phyloP scores from a whole-genome alignment of 2,888 invertebrate species.

The Gasteruption jaculator region DNA sequence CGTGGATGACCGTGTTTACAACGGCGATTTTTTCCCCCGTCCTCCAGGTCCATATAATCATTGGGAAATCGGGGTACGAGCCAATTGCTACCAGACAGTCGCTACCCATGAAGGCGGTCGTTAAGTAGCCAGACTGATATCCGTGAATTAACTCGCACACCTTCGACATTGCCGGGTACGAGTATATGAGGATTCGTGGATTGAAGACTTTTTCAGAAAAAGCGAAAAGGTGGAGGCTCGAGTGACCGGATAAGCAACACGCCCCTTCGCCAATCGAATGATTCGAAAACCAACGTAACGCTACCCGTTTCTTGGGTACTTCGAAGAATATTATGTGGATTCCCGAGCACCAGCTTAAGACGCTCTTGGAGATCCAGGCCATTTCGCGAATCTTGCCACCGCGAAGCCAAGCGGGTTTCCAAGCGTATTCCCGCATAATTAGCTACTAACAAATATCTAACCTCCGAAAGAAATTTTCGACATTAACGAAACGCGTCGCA shows the following conservation, averaged over 20 bases:
- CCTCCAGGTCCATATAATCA: conserved; percentile 69
- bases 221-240: conserved; percentile 41
- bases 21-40: conserved; percentile 55
- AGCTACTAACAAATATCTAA: no score
- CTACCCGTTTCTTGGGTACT: conserved; percentile 22
- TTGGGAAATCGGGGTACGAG: conserved; percentile 40
- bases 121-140: conserved; percentile 29
- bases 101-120: conserved; percentile 34
- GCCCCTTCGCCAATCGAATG: conserved; percentile 34
- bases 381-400: conserved; percentile 37
- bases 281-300: conserved; percentile 28
- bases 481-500: no score
- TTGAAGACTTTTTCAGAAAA: conserved; percentile 65
- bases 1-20: conserved; percentile 37
- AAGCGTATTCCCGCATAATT: conserved; percentile 22
- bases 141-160: conserved; percentile 34
- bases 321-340: conserved; percentile 37
- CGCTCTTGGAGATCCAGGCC: conserved; percentile 38
- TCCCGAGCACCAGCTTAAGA: conserved; percentile 41
- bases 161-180: conserved; percentile 59
- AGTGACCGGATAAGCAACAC: conserved; percentile 37
- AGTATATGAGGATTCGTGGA: conserved; percentile 59
- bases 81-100: conserved; percentile 36
- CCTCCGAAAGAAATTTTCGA: no score
- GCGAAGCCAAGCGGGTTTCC: conserved; percentile 38